Conservation (phyloP, 2,888 invertebrate species). For the Cryptocephalus primarius region DNA sequence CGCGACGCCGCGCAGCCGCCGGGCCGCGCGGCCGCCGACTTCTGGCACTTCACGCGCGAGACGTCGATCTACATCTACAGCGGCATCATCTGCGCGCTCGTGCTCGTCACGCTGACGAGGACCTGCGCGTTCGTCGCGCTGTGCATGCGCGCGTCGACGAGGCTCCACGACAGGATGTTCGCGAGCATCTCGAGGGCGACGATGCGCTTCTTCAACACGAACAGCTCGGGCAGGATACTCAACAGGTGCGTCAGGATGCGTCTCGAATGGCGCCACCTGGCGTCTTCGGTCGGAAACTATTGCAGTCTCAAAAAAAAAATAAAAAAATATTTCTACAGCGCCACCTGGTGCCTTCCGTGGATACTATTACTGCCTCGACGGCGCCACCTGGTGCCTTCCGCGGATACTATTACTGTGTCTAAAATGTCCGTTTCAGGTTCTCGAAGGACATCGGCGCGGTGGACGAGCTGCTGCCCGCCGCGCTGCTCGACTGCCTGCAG, state of each 20-base stretch:
- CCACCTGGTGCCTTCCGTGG: too few relatives aligned
- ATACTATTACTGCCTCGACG: too few relatives aligned
- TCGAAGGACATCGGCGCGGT: slow-evolving; percentile 56
- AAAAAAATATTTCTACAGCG: too few relatives aligned
- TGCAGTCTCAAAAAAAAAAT: too few relatives aligned
- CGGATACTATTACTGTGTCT: too few relatives aligned
- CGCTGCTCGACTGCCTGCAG: slow-evolving; percentile 41
- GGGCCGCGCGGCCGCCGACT: slow-evolving; percentile 9
- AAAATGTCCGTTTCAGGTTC: too few relatives aligned
- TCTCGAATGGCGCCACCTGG: too few relatives aligned
- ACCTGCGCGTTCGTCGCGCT: slow-evolving; percentile 43
- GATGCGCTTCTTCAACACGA: slow-evolving; percentile 58
- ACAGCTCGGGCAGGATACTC: slow-evolving; percentile 49
- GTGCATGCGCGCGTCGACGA: slow-evolving; percentile 43
- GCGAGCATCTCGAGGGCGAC: slow-evolving; percentile 47
- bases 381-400: too few relatives aligned
- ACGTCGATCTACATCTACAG: slow-evolving; percentile 33
- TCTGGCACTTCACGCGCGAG: slow-evolving; percentile 31
- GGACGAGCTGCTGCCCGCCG: slow-evolving; percentile 41
- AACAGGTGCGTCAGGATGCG: slow-evolving; percentile 40
- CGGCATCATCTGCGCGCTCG: slow-evolving; percentile 34
- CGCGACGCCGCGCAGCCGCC: too few relatives aligned
- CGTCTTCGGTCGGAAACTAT: too few relatives aligned
- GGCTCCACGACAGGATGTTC: slow-evolving; percentile 43
- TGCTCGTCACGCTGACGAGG: slow-evolving; percentile 36